Conservation (phyloP, 2,797 vertebrate species). For the Crenuchus spilurus region DNA sequence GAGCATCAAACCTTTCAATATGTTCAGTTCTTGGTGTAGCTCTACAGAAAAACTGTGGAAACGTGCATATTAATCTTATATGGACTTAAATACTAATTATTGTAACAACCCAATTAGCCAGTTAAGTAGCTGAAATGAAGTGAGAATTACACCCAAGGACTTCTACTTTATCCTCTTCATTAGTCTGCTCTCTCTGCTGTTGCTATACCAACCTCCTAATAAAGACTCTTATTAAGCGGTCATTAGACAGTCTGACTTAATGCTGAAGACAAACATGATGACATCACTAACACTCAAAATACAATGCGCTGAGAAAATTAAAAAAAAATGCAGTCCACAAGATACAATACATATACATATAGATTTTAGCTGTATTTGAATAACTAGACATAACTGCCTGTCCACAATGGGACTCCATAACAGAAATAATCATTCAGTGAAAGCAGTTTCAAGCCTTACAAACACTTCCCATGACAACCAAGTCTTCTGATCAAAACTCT, state of each 20-base stretch:
- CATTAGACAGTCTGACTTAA: slow-evolving; percentile 12
- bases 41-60: no score
- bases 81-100: no score
- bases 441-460: not conserved
- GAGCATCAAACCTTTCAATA: no score
- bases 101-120: slow-evolving; percentile 31
- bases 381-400: not conserved
- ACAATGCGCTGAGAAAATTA: not conserved
- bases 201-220: slow-evolving; percentile 64
- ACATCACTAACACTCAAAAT: slow-evolving; percentile 2
- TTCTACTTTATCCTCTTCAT: slow-evolving; percentile 55
- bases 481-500: not conserved
- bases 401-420: not conserved
- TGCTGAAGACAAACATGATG: not conserved
- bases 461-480: not conserved
- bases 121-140: no score
- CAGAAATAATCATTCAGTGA: no score
- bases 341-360: not conserved
- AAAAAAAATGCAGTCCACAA: not conserved
- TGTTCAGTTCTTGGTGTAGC: no score
- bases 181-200: slow-evolving; percentile 52
- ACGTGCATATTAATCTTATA: no score
- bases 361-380: not conserved
- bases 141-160: slow-evolving; percentile 36
- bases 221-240: no score